phyloP scores from a whole-genome alignment of 2,888 invertebrate species.

The Morpho deidamia region DNA sequence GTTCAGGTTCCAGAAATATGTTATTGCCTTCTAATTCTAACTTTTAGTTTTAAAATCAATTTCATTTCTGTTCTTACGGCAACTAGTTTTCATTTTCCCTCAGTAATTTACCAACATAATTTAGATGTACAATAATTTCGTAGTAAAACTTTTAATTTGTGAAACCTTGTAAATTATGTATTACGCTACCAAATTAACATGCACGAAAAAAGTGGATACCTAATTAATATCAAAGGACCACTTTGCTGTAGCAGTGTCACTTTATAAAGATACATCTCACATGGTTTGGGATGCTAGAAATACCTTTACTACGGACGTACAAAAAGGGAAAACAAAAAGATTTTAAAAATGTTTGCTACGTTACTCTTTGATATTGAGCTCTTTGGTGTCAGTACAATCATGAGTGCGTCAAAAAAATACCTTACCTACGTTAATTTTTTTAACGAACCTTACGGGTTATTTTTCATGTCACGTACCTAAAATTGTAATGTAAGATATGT shows the following conservation, averaged over 20 bases:
- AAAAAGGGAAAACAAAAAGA: conserved; percentile 36
- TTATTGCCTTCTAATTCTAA: too few species aligned
- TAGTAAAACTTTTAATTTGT: background rate
- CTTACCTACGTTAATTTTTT: conserved; percentile 33
- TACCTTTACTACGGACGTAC: conserved; percentile 40
- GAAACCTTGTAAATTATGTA: background rate
- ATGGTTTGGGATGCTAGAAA: conserved; percentile 29
- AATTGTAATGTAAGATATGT: too few species aligned
- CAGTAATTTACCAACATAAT: too few species aligned
- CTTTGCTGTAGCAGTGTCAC: conserved; percentile 18
- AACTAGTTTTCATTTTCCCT: too few species aligned
- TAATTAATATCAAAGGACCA: conserved; percentile 25
- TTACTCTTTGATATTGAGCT: conserved; percentile 52
- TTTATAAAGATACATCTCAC: conserved; percentile 30
- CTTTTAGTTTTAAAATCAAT: too few species aligned
- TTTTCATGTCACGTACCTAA: too few species aligned
- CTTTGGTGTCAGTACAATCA: conserved; percentile 43
- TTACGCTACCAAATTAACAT: background rate
- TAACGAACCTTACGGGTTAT: background rate
- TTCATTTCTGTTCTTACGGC: too few species aligned
- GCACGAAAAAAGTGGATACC: conserved; percentile 5
- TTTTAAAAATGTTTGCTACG: conserved; percentile 45
- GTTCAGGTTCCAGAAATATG: too few species aligned
- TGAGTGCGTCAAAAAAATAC: conserved; percentile 42
- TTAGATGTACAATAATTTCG: background rate